Evolutionary conservation across 53 echinoderm and acorn worm species (phyloP), one percentile per base, ranked within the genome.

Genomic region (Pentamera pediparva): DNA sequence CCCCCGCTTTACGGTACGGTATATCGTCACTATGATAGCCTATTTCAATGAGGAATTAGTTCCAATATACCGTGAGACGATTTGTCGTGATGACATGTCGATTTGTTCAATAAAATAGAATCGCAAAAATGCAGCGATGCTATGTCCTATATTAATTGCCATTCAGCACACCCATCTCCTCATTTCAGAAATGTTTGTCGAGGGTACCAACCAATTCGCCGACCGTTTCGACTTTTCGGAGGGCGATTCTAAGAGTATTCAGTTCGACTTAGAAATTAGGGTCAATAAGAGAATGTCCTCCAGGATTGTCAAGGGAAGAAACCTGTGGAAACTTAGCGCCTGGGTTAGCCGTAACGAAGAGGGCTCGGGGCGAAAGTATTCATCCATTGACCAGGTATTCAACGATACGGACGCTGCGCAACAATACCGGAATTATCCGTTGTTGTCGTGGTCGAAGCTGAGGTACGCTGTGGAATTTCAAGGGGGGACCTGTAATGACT

Each of bases 141-240:
- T n/a, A n/a, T n/a, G n/a, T n/a, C n/a, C n/a, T n/a, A n/a, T n/a
- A n/a, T n/a, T n/a, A n/a, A n/a, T n/a, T n/a, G n/a, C n/a, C n/a
- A n/a, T n/a, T n/a, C n/a, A n/a, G n/a, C n/a, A n/a, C n/a, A n/a
- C n/a, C n/a, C n/a, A n/a, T n/a, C n/a, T n/a, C n/a, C n/a, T n/a
- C n/a, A n/a, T n/a, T n/a, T n/a, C 20, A 72, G 73, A 72, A 72
- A 72, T 72, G 73, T 53, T 35, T 15, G 73, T 72, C n/a, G 35
- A 72, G 32, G 6, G 34, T 30, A 54, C 55, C 4, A 32, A 72
- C 35, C 8, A 18, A 18, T 54, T 53, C 52, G 73, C 19, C 6
- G 53, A 52, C 1, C 31, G 6, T 3, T 51, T 72, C 12, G 55
- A 53, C 10, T 51, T 72, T 27, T 6, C 55, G 6, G 73, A 72